Conservation (phyloP, 2,797 vertebrate species). For the Peromyscus aztecus region DNA sequence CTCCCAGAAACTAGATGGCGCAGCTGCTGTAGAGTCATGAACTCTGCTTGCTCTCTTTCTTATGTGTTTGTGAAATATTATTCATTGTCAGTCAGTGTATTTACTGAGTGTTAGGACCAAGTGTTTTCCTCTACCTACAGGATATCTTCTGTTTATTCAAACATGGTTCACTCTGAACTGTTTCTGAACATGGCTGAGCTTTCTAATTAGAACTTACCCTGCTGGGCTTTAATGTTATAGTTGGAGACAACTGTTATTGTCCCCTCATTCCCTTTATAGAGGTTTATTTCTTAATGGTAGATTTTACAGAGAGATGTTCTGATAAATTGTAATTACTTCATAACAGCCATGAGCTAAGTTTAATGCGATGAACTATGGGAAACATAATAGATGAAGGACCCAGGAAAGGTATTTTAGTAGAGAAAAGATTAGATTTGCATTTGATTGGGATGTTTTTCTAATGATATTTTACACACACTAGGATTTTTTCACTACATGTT, state of each 20-base stretch:
- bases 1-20: neutral
- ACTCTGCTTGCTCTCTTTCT: neutral
- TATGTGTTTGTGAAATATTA: neutral
- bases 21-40: neutral
- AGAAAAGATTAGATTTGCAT: neutral
- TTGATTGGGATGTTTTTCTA: neutral
- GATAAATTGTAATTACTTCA: neutral
- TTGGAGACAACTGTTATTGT: neutral
- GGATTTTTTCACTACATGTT: neutral
- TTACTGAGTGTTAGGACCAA: neutral
- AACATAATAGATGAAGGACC: neutral
- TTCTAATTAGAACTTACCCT: conserved; percentile 40
- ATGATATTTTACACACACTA: neutral
- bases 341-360: neutral
- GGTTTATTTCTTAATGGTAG: conserved; percentile 29
- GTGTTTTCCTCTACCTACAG: neutral
- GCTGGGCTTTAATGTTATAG: neutral
- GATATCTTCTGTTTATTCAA: neutral
- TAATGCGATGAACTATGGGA: neutral
- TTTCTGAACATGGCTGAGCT: conserved; percentile 24
- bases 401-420: neutral
- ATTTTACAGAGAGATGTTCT: neutral
- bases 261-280: neutral
- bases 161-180: neutral
- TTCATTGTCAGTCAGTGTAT: conserved; percentile 8